phyloP scores from a whole-genome alignment of 2,888 invertebrate genomes.

The Drosophila kanekoi region DNA sequence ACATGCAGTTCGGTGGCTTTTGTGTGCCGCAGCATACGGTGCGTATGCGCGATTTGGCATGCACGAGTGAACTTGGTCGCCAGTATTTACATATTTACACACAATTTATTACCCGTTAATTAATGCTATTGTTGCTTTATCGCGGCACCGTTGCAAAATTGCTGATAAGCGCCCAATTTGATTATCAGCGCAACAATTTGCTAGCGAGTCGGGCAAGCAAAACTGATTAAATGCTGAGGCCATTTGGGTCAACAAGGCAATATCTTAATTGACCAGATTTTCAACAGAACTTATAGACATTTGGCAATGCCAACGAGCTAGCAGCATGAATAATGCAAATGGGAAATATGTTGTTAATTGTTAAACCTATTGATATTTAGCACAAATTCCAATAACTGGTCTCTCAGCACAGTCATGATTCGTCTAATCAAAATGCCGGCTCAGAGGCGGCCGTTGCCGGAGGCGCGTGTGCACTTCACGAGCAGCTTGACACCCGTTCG shows the following conservation, averaged over 20 bases:
- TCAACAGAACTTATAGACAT: constrained; percentile 1
- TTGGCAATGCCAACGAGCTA: constrained; percentile 28
- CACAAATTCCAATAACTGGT: constrained; percentile 58
- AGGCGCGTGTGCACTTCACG: constrained; percentile 41
- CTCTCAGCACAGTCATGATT: constrained; percentile 40
- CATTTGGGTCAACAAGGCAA: constrained; percentile 13
- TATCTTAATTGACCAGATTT: constrained; percentile 2
- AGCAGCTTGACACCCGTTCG: constrained; percentile 58
- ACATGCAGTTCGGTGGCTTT: constrained; percentile 11
- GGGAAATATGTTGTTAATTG: constrained; percentile 47
- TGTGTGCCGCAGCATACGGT: constrained; percentile 32
- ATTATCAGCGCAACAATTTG: constrained; percentile 41
- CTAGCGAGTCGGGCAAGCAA: neutral
- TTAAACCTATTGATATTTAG: constrained; percentile 57
- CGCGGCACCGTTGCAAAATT: constrained; percentile 37
- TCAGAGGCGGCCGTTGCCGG: constrained; percentile 20
- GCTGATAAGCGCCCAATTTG: constrained; percentile 63
- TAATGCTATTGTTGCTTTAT: constrained; percentile 44
- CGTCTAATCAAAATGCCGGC: constrained; percentile 70
- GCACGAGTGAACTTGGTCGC: constrained; percentile 60
- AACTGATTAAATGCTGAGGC: constrained; percentile 13
- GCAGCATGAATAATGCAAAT: constrained; percentile 24
- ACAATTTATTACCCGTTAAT: constrained; percentile 51
- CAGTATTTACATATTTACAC: constrained; percentile 18
- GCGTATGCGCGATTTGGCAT: constrained; percentile 69